Conservation (phyloP, 2,888 invertebrate species). For the Myathropa florea region DNA sequence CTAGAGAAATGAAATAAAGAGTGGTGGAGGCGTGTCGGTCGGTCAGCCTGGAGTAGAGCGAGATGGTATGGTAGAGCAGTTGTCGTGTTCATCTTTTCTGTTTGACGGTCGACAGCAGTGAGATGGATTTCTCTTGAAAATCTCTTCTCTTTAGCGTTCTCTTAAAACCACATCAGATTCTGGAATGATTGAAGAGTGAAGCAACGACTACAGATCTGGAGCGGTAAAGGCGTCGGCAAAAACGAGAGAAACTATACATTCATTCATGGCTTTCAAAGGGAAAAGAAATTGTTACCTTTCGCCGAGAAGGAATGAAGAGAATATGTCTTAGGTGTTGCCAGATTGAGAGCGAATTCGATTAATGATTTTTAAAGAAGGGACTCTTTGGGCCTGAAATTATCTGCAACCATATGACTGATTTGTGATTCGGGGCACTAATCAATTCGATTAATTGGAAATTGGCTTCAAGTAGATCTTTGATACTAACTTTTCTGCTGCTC, state of each 20-base stretch:
- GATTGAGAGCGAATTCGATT: no score
- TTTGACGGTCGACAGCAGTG: background rate
- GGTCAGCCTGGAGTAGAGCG: background rate
- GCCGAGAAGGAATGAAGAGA: no score
- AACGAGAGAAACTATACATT: background rate
- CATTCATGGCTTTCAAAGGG: background rate
- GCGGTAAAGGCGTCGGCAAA: background rate
- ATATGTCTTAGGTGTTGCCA: no score
- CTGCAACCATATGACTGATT: no score
- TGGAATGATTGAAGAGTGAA: background rate
- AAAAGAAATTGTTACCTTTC: background rate
- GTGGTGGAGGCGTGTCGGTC: background rate
- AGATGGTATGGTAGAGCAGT: background rate
- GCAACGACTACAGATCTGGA: background rate
- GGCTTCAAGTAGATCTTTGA: no score
- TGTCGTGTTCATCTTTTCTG: background rate
- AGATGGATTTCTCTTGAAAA: background rate
- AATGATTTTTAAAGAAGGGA: no score
- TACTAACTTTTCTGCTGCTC: no score
- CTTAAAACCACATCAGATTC: background rate
- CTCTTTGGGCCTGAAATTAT: no score
- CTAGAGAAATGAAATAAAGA: constrained; percentile 41
- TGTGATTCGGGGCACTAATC: no score
- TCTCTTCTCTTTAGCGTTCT: background rate
- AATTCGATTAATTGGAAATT: no score